phyloP scores from a whole-genome alignment of 2,113 vertebrate genomes.

The Pterocles gutturalis region DNA sequence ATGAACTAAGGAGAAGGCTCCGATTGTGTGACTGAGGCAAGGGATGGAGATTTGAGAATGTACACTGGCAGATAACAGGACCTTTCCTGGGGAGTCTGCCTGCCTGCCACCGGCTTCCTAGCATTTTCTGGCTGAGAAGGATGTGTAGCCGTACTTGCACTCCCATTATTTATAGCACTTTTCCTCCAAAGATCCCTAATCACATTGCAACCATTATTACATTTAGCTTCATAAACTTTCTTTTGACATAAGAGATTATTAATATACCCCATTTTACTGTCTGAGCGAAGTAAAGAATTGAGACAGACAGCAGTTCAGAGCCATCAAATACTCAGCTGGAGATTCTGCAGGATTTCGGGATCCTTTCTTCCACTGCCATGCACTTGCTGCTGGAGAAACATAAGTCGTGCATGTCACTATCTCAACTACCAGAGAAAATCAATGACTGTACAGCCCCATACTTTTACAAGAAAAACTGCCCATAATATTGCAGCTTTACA shows the following conservation, averaged over 20 bases:
- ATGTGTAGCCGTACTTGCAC: not conserved
- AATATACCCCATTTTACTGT: not conserved
- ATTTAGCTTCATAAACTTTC: slow-evolving; percentile 26
- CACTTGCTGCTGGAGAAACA: not conserved
- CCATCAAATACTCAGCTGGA: not conserved
- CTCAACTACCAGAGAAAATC: slow-evolving; percentile 30
- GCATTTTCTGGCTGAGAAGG: not conserved
- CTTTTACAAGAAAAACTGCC: not conserved
- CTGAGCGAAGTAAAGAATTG: not conserved
- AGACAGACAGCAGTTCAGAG: not conserved
- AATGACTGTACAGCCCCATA: not conserved
- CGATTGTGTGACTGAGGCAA: not conserved
- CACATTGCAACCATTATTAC: not conserved
- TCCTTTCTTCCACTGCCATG: not conserved
- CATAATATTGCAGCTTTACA: not conserved
- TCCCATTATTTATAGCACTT: not conserved
- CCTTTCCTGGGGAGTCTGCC: not conserved
- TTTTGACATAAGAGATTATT: not conserved
- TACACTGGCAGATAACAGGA: not conserved
- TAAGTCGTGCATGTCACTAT: not conserved
- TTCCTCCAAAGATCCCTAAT: not conserved
- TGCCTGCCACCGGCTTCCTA: not conserved
- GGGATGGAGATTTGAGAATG: not conserved
- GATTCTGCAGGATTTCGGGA: not conserved
- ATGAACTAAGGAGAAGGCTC: not conserved